phyloP scores from a whole-genome alignment of 2,113 vertebrate species.

The Mormyrus iriodes region DNA sequence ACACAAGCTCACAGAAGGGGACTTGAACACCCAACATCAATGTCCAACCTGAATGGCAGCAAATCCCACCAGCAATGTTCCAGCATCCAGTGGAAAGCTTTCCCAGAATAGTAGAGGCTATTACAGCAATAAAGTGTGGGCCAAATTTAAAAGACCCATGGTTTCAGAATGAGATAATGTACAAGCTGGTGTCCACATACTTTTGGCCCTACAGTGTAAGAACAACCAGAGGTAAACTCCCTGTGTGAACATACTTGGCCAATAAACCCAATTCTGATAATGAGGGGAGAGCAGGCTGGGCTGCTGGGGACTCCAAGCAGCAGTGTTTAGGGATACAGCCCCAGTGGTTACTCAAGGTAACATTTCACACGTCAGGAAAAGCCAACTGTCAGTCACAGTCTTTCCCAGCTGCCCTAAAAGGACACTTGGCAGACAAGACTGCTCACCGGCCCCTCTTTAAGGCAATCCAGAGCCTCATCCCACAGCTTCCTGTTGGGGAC shows the following conservation, averaged over 20 bases:
- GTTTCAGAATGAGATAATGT: not conserved
- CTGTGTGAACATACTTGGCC: not conserved
- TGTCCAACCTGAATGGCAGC: not conserved
- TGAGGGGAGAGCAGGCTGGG: not conserved
- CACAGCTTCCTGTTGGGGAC: slow-evolving; percentile 86
- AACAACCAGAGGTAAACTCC: not conserved
- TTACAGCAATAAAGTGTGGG: not conserved
- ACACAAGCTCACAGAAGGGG: not conserved
- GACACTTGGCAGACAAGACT: not conserved
- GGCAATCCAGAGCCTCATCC: slow-evolving; percentile 85
- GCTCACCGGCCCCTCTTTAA: slow-evolving; percentile 85
- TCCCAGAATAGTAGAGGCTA: not conserved
- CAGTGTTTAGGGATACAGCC: not conserved
- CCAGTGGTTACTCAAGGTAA: not conserved
- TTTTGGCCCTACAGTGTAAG: not conserved
- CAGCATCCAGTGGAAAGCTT: not conserved
- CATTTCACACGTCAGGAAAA: not conserved
- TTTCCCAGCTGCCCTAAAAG: not conserved
- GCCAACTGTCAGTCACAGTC: not conserved
- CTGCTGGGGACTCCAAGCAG: not conserved
- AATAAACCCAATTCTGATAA: not conserved
- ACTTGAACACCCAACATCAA: not conserved
- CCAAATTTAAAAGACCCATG: not conserved
- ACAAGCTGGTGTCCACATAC: not conserved
- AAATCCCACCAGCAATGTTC: not conserved